Percentiles rank a stretch among this genome's conserved stretches.
phyloP scores from a whole-genome alignment of 2,113 vertebrate genomes.

The Tauraco erythrolophus region DNA sequence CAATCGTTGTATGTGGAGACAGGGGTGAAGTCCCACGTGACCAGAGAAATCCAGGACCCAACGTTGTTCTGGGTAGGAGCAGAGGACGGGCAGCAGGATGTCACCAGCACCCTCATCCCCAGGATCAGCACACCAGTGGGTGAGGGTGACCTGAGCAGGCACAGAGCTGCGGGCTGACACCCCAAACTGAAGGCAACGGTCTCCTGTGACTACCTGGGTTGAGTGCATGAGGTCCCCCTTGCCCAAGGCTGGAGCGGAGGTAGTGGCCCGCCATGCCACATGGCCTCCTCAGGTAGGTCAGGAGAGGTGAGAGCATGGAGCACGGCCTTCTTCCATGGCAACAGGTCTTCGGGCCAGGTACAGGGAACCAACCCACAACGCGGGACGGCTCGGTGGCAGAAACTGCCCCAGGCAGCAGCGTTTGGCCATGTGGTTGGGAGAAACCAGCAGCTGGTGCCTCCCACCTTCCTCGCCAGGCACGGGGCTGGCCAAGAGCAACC shows the following conservation, averaged over 20 bases:
- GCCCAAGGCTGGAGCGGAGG: neutral
- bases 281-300: neutral
- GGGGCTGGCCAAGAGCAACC: neutral
- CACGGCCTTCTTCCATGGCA: rapidly evolving
- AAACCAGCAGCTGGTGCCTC: neutral
- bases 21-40: rapidly evolving
- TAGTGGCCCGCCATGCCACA: neutral
- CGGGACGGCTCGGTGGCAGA: neutral
- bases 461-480: neutral
- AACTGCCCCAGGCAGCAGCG: neutral
- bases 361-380: neutral
- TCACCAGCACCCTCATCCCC: neutral
- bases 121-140: rapidly evolving
- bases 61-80: rapidly evolving
- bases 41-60: neutral
- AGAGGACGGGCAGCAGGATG: rapidly evolving
- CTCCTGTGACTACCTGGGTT: neutral
- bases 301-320: neutral
- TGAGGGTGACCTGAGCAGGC: neutral
- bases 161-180: neutral
- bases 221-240: neutral
- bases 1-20: neutral
- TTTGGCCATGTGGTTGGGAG: rapidly evolving
- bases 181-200: neutral
- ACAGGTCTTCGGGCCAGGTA: rapidly evolving